Evolutionary conservation across 2,888 invertebrate genomes (phyloP), one percentile per base, ranked within the genome.

Genomic region (Melanotus villosus): DNA sequence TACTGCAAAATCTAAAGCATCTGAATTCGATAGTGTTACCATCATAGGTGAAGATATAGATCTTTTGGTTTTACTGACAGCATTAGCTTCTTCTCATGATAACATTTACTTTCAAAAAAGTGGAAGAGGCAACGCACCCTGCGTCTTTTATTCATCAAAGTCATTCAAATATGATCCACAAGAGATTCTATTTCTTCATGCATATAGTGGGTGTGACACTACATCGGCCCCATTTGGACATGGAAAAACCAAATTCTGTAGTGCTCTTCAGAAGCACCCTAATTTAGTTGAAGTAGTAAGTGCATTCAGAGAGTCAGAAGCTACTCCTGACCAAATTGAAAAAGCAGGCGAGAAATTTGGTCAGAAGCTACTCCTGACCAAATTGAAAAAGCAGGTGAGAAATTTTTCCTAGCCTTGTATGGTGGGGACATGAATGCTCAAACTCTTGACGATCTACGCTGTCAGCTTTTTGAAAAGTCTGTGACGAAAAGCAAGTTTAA

Each of bases 1-100:
- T 18, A 73, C 73, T 36, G 66, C 69, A 21, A 50, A 63, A 45
- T 59, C 64, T 26, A 57, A 66, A 26, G 38, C 70, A 18, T 59
- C 62, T 23, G 56, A 57, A n/a, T 59, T 69, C 56, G 69, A 69
- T 58, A 26, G 36, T 54, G 65, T 64, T 19, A 57, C 57, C 9
- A 67, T 72, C 21, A 59, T 68, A 9, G 71, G 65, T 23, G 70
- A 74, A 68, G 70, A 75, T 54, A 57, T 72, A 56, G 70, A 68
- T 63, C 45, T 68, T 30, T 21, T 54, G 9, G 45, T 70, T 60
- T 57, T 69, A 23, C 58, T 68, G 59, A 71, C 56, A 30, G 64
- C 59, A 19, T 50, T 68, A 32, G 64, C 60, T 52, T 43, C 43
- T 41, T 50, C 26, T 43, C 36, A 38, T 16, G 21, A 57, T 1